Base-by-base conservation (phyloP, 2,888 invertebrate species). In the Drosophila fulvimacula region DNA sequence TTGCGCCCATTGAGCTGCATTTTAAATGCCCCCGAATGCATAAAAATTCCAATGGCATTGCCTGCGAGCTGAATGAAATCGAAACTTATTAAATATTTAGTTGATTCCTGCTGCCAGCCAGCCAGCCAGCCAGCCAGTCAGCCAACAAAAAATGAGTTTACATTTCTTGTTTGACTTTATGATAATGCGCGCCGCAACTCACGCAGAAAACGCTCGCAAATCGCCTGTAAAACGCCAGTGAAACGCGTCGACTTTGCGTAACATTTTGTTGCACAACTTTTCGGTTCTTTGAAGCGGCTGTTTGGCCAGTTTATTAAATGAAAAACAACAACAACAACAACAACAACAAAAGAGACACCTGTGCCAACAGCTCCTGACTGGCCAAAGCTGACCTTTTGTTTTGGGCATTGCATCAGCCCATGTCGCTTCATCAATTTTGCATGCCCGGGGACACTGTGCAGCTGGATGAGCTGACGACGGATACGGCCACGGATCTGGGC, bases 11-110 rank as follows among this genome's bases (percentile, higher is more conserved):
- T 83, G 81, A 70, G 88, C 64, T 88, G 88, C 89, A 90, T 90
- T 90, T 90, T 90, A 90, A 89, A 90, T 90, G 81, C 76, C 58
- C 70, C 59, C 46, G 75, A 69, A 70, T 79, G 84, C 68, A 79
- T 79, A 68, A 74, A 71, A 75, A 74, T 77, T 61, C 79, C 73
- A 79, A 69, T 64, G 65, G 77, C 67, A 78, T 59, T 34, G 49
- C 48, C 63, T 30, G 21, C 41, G 44, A 11, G 66, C 71, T 21
- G 76, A 86, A 86, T 89, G 88, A 89, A 91, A 92, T 91, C 90
- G 90, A 91, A 90, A 88, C 91, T 91, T 91, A 91, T 92, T 85
- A 92, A 92, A 91, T 91, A 92, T 92, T 92, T 91, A 92, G 81
- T 15, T 46, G 34, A 60, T 76, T 78, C 70, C 79, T 78, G 51